Evolutionary conservation across 2,113 vertebrate genomes (phyloP).

Genomic region (Varanus komodoensis): DNA sequence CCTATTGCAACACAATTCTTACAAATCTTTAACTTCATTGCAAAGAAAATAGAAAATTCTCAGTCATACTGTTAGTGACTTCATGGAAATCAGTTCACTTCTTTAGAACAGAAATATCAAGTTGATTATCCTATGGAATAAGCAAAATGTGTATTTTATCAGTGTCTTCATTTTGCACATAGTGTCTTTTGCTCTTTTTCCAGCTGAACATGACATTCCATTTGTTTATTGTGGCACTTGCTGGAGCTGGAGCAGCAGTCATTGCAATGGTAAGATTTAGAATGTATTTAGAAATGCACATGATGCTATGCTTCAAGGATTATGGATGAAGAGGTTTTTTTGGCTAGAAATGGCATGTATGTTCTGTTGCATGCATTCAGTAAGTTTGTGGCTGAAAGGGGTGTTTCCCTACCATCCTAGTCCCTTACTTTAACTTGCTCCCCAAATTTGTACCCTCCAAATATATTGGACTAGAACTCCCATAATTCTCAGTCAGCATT

Average conservation of each 20-base stretch:
- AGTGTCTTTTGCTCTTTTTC: slow-evolving; percentile 44
- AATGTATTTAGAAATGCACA: too few species aligned
- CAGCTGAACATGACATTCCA: slow-evolving; percentile 99
- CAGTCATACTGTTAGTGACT: background rate
- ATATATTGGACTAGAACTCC: too few species aligned
- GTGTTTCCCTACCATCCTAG: too few species aligned
- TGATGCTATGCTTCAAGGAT: too few species aligned
- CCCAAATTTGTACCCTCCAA: too few species aligned
- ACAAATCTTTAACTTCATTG: background rate
- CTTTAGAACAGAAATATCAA: background rate
- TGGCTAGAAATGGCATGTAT: too few species aligned
- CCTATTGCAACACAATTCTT: background rate
- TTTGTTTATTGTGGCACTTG: slow-evolving; percentile 96
- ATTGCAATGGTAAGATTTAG: slow-evolving; percentile 93
- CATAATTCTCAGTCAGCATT: too few species aligned
- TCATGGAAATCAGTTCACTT: background rate
- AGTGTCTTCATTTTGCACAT: background rate
- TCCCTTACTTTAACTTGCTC: too few species aligned
- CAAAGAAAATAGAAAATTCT: background rate
- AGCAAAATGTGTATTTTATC: slow-evolving; percentile 11
- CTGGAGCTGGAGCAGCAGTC: slow-evolving; percentile 96
- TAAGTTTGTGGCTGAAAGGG: too few species aligned
- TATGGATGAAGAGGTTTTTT: too few species aligned
- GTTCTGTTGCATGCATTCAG: too few species aligned
- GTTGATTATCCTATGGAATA: background rate